phyloP scores from a whole-genome alignment of 1,140 invertebrate species.

The Tyrophagus putrescentiae region DNA sequence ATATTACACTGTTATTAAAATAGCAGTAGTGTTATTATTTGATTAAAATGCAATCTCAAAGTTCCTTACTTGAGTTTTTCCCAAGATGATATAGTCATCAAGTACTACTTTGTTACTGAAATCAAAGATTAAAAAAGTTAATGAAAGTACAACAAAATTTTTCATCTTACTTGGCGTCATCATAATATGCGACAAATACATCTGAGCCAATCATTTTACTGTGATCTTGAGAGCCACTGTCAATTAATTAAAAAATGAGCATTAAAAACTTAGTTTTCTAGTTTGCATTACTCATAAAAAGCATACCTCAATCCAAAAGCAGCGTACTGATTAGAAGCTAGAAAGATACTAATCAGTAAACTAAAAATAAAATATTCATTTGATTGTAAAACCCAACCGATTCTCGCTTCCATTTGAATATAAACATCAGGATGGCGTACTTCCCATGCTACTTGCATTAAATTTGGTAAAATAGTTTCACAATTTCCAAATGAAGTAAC shows the following conservation, averaged over 20 bases:
- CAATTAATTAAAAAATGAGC: neutral
- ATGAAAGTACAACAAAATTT: constrained; percentile 18
- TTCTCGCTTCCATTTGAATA: constrained; percentile 64
- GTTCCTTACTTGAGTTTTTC: neutral
- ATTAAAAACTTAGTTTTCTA: neutral
- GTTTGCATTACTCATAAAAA: neutral
- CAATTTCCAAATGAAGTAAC: constrained; percentile 53
- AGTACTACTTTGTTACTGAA: neutral
- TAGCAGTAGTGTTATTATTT: neutral
- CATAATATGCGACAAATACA: constrained; percentile 58
- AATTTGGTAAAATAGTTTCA: constrained; percentile 29
- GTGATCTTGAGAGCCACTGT: constrained; percentile 46
- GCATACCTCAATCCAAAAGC: constrained; percentile 54
- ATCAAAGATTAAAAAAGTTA: neutral
- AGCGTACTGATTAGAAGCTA: constrained; percentile 61
- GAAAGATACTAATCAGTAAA: constrained; percentile 25
- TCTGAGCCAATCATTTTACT: constrained; percentile 73
- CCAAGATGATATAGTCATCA: neutral
- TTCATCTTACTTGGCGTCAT: constrained; percentile 34
- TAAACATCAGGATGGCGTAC: constrained; percentile 75
- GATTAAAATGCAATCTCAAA: neutral
- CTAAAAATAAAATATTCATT: constrained; percentile 9
- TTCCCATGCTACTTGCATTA: constrained; percentile 71
- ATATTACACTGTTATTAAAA: constrained; percentile 2
- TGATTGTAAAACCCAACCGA: constrained; percentile 39